phyloP scores from a whole-genome alignment of 2,888 invertebrate genomes.

The Acronicta alni region DNA sequence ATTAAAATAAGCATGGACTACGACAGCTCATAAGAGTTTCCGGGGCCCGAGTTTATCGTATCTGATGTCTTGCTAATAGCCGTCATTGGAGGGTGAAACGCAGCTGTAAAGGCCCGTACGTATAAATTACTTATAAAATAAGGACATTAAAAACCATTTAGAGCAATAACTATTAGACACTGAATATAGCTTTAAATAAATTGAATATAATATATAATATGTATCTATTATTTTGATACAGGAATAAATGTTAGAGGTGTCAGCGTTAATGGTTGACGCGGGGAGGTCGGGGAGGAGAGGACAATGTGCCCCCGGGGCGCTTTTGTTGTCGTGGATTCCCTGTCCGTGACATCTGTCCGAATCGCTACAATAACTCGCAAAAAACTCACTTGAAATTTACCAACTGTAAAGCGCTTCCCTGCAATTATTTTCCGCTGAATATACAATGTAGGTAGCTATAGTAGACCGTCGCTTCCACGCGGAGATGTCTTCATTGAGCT shows the following conservation, averaged over 20 bases:
- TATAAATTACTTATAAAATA: constrained; percentile 86
- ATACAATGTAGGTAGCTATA: constrained; percentile 72
- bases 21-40: constrained; percentile 72
- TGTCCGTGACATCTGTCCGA: constrained; percentile 88
- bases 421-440: constrained; percentile 80
- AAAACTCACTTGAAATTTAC: constrained; percentile 84
- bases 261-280: constrained; percentile 83
- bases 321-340: constrained; percentile 83
- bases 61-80: constrained; percentile 85
- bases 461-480: constrained; percentile 61
- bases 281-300: constrained; percentile 77
- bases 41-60: constrained; percentile 73
- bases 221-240: constrained; percentile 82
- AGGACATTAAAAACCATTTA: constrained; percentile 88
- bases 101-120: constrained; percentile 79
- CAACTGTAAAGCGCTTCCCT: constrained; percentile 77
- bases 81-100: constrained; percentile 80
- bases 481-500: constrained; percentile 79
- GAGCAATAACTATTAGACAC: constrained; percentile 83
- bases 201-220: constrained; percentile 84
- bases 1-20: constrained; percentile 57
- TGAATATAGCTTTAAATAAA: constrained; percentile 81
- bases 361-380: constrained; percentile 87
- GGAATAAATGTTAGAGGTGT: constrained; percentile 84
- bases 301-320: constrained; percentile 87